Base-by-base conservation (phyloP, 2,888 invertebrate species). In the Willowsia nigromaculata region DNA sequence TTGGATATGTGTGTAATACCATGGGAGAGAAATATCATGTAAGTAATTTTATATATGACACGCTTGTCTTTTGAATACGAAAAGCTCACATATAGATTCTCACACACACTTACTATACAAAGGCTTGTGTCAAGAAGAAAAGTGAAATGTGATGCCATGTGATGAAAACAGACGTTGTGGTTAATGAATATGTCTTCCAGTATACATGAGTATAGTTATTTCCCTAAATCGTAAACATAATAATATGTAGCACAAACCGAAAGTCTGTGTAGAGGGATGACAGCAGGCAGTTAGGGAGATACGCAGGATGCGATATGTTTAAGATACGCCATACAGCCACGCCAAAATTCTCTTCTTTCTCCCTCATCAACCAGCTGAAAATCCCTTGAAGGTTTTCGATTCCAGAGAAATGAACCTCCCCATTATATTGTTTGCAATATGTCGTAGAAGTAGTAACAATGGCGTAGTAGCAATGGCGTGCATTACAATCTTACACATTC, bases 141-240 rank as follows among this genome's bases (percentile, higher is more conserved):
- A 85, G 85, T 85, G 76, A 85, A 78, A 80, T 86, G 80, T 71
- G 62, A 65, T 86, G 80, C 40, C 53, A 68, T 86, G 80, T 80
- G 80, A 81, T 86, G 86, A 86, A 68, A 86, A 81, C 80, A 85
- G 78, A 85, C 85, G 68, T 80, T 71, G 86, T 53, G 86, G 86
- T 80, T 86, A 86, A 86, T 86, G 78, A 86, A 86, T 86, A 47
- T 80, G 53, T 18, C 68, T 68, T 4, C 22, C 43, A 22, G 59
- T 80, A 13, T 53, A 56, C 40, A 22, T 30, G 37, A 80, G 18
- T 33, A 15, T 37, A 40, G 9, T 81, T 47, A 62, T 62, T 43
- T 81, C 43, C 30, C 65, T 81, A 65, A 81, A 43, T 74, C 50
- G 62, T 40, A 43, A 43, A 15, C 11, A 62, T 62, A 13, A 62